Percentiles rank a stretch among this genome's conserved stretches.
Evolutionary conservation across 2,888 invertebrate genomes (phyloP).

Genomic region (Autographa pulchrina): DNA sequence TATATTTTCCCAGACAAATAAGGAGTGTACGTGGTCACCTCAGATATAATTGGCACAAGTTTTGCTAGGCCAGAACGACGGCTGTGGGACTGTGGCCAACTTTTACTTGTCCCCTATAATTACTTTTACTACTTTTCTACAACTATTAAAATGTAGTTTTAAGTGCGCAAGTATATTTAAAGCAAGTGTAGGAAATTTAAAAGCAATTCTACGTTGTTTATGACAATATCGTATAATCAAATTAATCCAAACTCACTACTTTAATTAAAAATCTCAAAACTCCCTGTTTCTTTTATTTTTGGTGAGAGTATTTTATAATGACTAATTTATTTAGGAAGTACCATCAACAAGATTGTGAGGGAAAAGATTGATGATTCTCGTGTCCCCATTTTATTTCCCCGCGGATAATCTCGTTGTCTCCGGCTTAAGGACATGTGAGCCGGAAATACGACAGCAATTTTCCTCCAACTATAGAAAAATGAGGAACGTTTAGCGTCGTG

Average conservation of each 20-base stretch:
- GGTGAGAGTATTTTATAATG: conserved; percentile 56
- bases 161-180: conserved; percentile 18
- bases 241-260: not conserved
- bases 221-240: not conserved
- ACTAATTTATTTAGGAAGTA: conserved; percentile 68
- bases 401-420: conserved; percentile 88
- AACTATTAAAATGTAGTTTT: conserved; percentile 53
- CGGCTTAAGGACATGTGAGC: conserved; percentile 87
- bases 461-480: conserved; percentile 88
- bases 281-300: not conserved
- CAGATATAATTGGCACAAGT: conserved; percentile 81
- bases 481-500: conserved; percentile 84
- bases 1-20: not conserved
- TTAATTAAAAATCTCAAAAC: not conserved
- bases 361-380: conserved; percentile 84
- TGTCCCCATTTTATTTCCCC: conserved; percentile 87
- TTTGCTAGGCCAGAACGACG: conserved; percentile 76
- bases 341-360: conserved; percentile 71
- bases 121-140: conserved; percentile 81
- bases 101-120: conserved; percentile 84
- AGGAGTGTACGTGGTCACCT: conserved; percentile 67
- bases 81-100: conserved; percentile 80
- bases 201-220: not conserved
- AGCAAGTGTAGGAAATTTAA: not conserved
- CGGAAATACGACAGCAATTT: conserved; percentile 88